phyloP scores from a whole-genome alignment of 2,888 invertebrate species.

The Drosophila anceps region DNA sequence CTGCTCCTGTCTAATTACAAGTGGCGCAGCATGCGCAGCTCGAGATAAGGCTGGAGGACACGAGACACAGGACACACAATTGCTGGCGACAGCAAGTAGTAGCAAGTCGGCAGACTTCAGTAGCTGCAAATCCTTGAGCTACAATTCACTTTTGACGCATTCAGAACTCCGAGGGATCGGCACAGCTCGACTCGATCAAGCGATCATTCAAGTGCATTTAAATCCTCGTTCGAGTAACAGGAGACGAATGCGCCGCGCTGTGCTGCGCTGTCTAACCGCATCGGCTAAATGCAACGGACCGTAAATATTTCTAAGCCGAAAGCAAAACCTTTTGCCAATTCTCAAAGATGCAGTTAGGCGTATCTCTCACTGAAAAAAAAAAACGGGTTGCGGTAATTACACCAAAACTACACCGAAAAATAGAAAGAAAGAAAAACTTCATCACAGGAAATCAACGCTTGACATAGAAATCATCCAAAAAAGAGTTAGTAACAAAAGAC shows the following conservation, averaged over 20 bases:
- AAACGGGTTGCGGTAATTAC: slow-evolving; percentile 67
- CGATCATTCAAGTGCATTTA: slow-evolving; percentile 77
- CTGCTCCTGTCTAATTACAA: slow-evolving; percentile 40
- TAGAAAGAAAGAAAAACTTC: slow-evolving; percentile 7
- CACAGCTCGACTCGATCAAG: slow-evolving; percentile 50
- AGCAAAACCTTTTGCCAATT: slow-evolving; percentile 53
- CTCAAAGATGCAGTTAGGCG: slow-evolving; percentile 58
- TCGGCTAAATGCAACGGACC: slow-evolving; percentile 67
- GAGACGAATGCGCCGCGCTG: slow-evolving; percentile 32
- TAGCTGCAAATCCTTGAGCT: slow-evolving; percentile 71
- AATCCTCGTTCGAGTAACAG: slow-evolving; percentile 62
- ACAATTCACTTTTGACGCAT: slow-evolving; percentile 81
- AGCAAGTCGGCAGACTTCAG: slow-evolving; percentile 73
- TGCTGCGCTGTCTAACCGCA: slow-evolving; percentile 74
- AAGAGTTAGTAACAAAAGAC: not conserved
- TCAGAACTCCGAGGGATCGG: slow-evolving; percentile 30
- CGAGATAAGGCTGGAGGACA: slow-evolving; percentile 18
- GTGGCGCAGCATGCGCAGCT: slow-evolving; percentile 36
- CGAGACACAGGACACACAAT: not conserved
- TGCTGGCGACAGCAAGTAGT: slow-evolving; percentile 62
- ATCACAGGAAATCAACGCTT: slow-evolving; percentile 69
- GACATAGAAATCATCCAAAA: slow-evolving; percentile 65
- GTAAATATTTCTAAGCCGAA: slow-evolving; percentile 57
- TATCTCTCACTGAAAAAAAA: slow-evolving; percentile 26
- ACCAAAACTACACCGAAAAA: slow-evolving; percentile 38